Percentiles rank a stretch among this genome's conserved stretches.
Evolutionary conservation across 2,888 invertebrate species (phyloP).

Genomic region (Lampropteryx suffumata): DNA sequence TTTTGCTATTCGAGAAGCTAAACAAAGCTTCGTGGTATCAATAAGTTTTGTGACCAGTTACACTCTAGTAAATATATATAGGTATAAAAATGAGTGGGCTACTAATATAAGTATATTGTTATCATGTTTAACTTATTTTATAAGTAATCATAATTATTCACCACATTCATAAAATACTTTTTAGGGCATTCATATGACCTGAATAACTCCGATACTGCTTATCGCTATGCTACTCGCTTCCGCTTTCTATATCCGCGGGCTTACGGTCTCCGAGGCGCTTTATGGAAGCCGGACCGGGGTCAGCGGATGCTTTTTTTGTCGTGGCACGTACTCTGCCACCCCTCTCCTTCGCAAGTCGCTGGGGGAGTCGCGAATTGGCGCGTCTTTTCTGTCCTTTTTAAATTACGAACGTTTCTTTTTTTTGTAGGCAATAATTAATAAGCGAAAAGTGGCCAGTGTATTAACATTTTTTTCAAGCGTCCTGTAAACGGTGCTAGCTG

Average conservation of each 20-base stretch:
- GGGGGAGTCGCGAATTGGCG: slow-evolving; percentile 15
- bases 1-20: too few relatives aligned
- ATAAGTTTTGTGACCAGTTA: too few relatives aligned
- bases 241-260: neutral
- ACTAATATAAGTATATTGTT: too few relatives aligned
- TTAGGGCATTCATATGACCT: too few relatives aligned
- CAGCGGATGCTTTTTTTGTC: slow-evolving; percentile 71
- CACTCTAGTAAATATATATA: too few relatives aligned
- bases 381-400: slow-evolving; percentile 22
- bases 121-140: too few relatives aligned
- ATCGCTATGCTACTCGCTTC: slow-evolving; percentile 4
- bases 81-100: too few relatives aligned
- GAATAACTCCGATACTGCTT: neutral
- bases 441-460: slow-evolving; percentile 2
- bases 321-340: slow-evolving; percentile 59
- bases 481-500: too few relatives aligned
- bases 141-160: too few relatives aligned
- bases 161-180: too few relatives aligned
- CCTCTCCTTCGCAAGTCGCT: slow-evolving; percentile 48
- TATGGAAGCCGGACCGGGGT: slow-evolving; percentile 70
- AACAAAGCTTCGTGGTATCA: too few relatives aligned
- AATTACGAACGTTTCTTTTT: slow-evolving; percentile 15
- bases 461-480: too few relatives aligned
- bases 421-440: slow-evolving; percentile 17
- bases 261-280: slow-evolving; percentile 52